phyloP scores from a whole-genome alignment of 1,140 invertebrate genomes.

The Eciton burchellii region DNA sequence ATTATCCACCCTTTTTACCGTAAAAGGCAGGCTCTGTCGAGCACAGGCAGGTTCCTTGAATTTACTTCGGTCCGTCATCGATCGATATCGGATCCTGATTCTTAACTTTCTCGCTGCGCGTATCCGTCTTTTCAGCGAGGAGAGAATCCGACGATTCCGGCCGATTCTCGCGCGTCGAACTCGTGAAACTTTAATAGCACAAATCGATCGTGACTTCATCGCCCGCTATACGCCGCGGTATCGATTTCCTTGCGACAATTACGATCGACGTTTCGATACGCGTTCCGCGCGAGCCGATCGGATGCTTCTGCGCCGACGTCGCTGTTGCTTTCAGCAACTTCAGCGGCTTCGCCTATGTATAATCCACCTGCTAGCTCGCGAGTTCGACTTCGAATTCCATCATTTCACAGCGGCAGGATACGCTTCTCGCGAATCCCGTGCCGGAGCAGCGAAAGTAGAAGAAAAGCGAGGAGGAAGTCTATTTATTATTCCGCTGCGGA shows the following conservation, averaged over 20 bases:
- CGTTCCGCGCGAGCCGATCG: slow-evolving; percentile 39
- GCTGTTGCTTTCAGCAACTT: slow-evolving; percentile 50
- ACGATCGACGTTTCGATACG: slow-evolving; percentile 58
- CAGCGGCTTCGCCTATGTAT: neutral
- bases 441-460: neutral
- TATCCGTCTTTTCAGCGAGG: slow-evolving; percentile 21
- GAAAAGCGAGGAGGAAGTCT: slow-evolving; percentile 4
- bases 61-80: slow-evolving; percentile 14
- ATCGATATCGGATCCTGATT: slow-evolving; percentile 19
- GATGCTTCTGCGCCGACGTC: slow-evolving; percentile 9
- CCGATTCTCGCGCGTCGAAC: slow-evolving; percentile 48
- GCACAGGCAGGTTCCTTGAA: neutral
- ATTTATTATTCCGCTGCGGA: slow-evolving; percentile 42
- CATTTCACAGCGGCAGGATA: slow-evolving; percentile 30
- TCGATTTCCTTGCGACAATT: slow-evolving; percentile 57
- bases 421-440: slow-evolving; percentile 30
- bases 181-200: slow-evolving; percentile 60
- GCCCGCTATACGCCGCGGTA: slow-evolving; percentile 8
- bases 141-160: slow-evolving; percentile 36
- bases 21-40: neutral
- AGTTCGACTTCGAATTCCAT: slow-evolving; percentile 33
- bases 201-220: slow-evolving; percentile 53
- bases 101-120: slow-evolving; percentile 17
- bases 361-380: slow-evolving; percentile 6
- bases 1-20: neutral